Conservation (phyloP, 92 coral and sea anemone genomes). For the Porites cylindrica region DNA sequence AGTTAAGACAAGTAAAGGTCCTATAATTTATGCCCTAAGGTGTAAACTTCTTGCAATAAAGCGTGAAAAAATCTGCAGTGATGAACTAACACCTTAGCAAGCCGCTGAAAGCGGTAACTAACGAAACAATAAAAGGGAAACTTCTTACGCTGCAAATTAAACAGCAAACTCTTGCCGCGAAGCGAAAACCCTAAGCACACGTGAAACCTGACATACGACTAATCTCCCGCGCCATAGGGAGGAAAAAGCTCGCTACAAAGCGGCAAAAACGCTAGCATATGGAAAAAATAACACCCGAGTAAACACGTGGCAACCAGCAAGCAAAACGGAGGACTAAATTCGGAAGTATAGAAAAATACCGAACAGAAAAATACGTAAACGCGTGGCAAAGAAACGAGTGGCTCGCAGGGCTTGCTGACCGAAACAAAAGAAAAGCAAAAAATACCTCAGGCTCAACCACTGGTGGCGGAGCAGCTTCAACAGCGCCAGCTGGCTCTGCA, state of each 20-base stretch:
- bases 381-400: not conserved
- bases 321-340: not conserved
- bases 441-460: conserved; percentile 16
- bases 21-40: too few species aligned
- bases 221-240: not conserved
- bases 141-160: too few species aligned
- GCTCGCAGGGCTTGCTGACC: not conserved
- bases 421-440: not conserved
- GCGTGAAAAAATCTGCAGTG: too few species aligned
- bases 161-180: too few species aligned
- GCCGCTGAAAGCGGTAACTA: too few species aligned
- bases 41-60: too few species aligned
- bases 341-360: not conserved
- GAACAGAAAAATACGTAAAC: not conserved
- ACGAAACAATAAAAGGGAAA: too few species aligned
- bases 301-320: conserved; percentile 12
- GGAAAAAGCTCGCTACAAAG: not conserved
- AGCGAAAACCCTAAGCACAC: not conserved
- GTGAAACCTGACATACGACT: not conserved
- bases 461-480: conserved; percentile 1
- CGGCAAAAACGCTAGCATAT: not conserved
- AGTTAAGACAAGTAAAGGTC: too few species aligned
- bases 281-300: not conserved
- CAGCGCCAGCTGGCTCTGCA: not conserved
- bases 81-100: too few species aligned